Base-by-base conservation (phyloP, 1,140 invertebrate genomes). In the Theocolax elegans region DNA sequence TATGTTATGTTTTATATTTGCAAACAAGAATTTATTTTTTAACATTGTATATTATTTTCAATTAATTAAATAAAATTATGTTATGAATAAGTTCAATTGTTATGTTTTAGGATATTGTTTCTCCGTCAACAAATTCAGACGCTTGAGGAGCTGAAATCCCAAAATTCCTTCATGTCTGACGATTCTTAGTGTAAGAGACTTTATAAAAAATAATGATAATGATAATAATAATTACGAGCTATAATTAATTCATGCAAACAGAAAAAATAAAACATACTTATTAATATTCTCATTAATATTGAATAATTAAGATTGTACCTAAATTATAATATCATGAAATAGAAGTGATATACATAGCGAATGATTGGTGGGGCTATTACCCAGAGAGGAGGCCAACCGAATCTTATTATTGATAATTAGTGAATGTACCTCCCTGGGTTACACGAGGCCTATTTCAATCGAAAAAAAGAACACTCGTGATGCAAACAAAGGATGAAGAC, bases 131-230 rank as follows among this genome's bases (percentile, higher is more conserved):
- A 95, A 90, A 95, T 95, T 77, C 91, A 92, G 85, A 91, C 90
- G 78, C 87, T 96, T 86, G 94, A 96, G 90, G 93, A 94, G 87
- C 89, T 95, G 87, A 96, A 95, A 90, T 94, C 93, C 87, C 93
- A 94, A 90, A 95, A 95, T 90, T 94, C 93, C 78, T 95, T 95
- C 82, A 94, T 94, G 92, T 92, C 91, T 81, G 92, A 93, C 76
- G 91, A 92, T 86, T 88, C 87, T 85, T 88, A 88, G 86, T 87
- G 82, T 85, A 86, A 84, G 82, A 81, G 80, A 84, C 83, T 86
- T 85, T 85, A 86, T 86, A 85, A 85, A 31, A 62, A 71, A 71
- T 65, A 71, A 71, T 71, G 56, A 66, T 71, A 71, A 71, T 66
- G 54, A 67, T 72, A 84, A 79, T 85, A 84, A 84, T 85, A 81